Percentiles rank a stretch among this genome's conserved stretches.
Conservation (phyloP, 1,140 invertebrate genomes). For the Lepidostoma basale region DNA sequence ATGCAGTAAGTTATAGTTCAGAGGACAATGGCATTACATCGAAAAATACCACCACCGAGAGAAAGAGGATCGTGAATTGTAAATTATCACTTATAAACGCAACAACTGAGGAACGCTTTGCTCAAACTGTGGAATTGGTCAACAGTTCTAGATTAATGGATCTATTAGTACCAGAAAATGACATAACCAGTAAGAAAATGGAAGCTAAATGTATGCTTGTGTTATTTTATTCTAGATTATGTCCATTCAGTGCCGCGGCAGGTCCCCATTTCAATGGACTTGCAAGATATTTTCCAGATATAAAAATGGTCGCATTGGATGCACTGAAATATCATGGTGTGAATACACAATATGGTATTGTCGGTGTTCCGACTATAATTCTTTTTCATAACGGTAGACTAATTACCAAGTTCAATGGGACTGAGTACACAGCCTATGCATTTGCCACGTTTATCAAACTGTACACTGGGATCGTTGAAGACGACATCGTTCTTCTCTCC, state of each 20-base stretch:
- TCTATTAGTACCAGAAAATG: constrained; percentile 51
- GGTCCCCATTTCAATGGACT: constrained; percentile 91
- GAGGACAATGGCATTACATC: background rate
- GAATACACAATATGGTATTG: constrained; percentile 91
- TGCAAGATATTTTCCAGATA: constrained; percentile 79
- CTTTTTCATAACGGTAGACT: constrained; percentile 92
- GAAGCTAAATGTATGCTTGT: constrained; percentile 75
- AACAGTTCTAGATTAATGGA: constrained; percentile 55
- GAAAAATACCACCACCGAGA: constrained; percentile 49
- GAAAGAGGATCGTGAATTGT: constrained; percentile 56
- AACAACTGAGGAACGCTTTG: constrained; percentile 47
- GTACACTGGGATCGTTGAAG: constrained; percentile 75
- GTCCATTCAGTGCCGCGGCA: constrained; percentile 87
- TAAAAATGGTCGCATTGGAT: constrained; percentile 90
- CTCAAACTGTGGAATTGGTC: constrained; percentile 55
- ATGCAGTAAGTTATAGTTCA: background rate
- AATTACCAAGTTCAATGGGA: constrained; percentile 85
- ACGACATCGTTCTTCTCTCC: constrained; percentile 70
- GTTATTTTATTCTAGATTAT: constrained; percentile 88
- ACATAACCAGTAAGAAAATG: constrained; percentile 53
- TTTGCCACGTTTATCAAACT: constrained; percentile 83
- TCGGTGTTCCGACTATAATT: constrained; percentile 91
- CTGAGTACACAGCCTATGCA: constrained; percentile 77
- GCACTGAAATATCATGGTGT: constrained; percentile 84
- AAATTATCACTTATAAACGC: constrained; percentile 51